phyloP scores from a whole-genome alignment of 2,113 vertebrate genomes.

The Perca flavescens region DNA sequence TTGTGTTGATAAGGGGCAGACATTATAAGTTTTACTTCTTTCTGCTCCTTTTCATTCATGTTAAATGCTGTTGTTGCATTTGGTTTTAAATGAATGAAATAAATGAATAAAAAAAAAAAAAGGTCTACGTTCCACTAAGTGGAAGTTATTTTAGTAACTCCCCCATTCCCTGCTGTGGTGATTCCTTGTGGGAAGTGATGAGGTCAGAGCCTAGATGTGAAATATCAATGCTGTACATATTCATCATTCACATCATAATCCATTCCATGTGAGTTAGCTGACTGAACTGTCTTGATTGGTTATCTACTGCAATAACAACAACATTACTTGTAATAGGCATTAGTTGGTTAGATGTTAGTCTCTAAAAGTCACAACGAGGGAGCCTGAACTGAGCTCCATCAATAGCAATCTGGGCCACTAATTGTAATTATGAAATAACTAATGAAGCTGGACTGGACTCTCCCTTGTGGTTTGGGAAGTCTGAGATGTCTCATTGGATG shows the following conservation, averaged over 20 bases:
- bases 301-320: neutral
- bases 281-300: neutral
- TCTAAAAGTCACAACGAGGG: neutral
- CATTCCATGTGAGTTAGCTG: neutral
- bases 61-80: no score
- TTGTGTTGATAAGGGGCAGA: no score
- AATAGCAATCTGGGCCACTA: neutral
- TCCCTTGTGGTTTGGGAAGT: slow-evolving; percentile 2
- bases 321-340: neutral
- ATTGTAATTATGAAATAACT: slow-evolving; percentile 16
- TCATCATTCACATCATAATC: neutral
- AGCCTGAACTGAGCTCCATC: neutral
- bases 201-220: neutral
- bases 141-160: slow-evolving; percentile 20
- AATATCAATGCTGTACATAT: neutral
- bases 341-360: neutral
- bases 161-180: slow-evolving; percentile 18
- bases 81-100: no score
- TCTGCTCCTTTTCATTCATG: no score
- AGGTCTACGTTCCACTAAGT: slow-evolving; percentile 4
- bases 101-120: no score
- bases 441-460: neutral
- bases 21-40: no score
- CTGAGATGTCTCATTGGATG: neutral
- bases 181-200: slow-evolving; percentile 15